Evolutionary conservation across 2,797 vertebrate genomes (phyloP), one percentile per base, ranked within the genome.

Genomic region (Chaunax sp.): DNA sequence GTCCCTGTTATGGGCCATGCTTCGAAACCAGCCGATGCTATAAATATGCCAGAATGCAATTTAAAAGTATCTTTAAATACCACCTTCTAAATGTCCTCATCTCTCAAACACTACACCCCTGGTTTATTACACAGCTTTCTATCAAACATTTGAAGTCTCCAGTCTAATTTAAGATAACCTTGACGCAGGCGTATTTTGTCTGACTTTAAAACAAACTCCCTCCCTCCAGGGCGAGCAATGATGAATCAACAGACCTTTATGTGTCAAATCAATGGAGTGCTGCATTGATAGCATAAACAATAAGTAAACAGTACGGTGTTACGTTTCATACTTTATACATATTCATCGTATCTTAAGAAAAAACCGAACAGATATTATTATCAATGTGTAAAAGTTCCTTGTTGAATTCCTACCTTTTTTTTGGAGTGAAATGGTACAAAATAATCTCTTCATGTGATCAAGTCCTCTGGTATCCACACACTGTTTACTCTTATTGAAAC

Each of bases 401-500:
- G 6, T 16, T 55, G 23, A n/a, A 18, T 67, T 50, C 20, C 53
- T 47, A 33, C 35, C 55, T 67, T 61, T 69, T 61, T 69, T 59
- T 4, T 7, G 2, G 23, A 41, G 22, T 26, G 22, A 75, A 72
- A 70, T 45, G 40, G 55, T 4, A 67, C 3, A 58, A 40, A n/a
- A 25, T 35, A 49, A 61, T 62, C 43, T 58, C 47, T 47, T 56
- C 55, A 69, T 43, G 37, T 30, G 65, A 82, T 89, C 69, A 81
- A 79, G 77, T 85, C 75, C 72, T 75, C 55, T 35, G 73, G 38
- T 72, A 49, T 78, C 69, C 64, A 72, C 58, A 45, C 65, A 43
- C 76, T 73, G 43, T 57, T 83, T 70, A 56, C 57, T 65, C 43
- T 73, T 69, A 82, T 82, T 81, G 55, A 88, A 84, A 78, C 77